A percentile compares a stretch with the other conserved stretches of the same genome.
phyloP scores from a whole-genome alignment of 2,797 vertebrate genomes.

The Lacerta bilineata region DNA sequence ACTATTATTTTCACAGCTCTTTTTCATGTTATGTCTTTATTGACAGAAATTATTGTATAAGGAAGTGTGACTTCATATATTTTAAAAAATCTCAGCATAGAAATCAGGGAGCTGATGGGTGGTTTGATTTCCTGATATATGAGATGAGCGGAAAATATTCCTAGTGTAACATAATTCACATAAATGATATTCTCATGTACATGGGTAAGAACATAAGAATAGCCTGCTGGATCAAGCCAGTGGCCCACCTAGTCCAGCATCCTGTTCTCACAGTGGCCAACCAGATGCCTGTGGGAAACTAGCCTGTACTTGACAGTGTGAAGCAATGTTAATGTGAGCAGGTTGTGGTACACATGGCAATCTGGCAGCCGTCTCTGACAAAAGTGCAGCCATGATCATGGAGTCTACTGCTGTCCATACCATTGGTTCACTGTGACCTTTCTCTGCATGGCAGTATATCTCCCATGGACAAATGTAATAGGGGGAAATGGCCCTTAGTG shows the following conservation, averaged over 20 bases:
- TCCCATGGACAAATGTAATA: not conserved
- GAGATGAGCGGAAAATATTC: not conserved
- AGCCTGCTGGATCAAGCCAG: not conserved
- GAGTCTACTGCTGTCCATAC: not conserved
- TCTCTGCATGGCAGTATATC: not conserved
- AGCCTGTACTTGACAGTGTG: not conserved
- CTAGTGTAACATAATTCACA: not conserved
- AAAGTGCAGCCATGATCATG: not conserved
- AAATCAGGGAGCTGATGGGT: too few species aligned
- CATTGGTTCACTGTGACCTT: not conserved
- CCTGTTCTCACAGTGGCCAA: too few species aligned
- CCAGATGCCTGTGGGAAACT: too few species aligned
- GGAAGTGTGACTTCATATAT: too few species aligned
- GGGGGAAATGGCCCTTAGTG: not conserved
- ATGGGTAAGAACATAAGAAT: not conserved
- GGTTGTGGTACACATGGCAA: too few species aligned
- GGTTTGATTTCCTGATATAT: not conserved
- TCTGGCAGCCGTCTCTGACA: not conserved
- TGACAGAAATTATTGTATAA: not conserved
- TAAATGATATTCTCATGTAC: not conserved
- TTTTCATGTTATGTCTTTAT: not conserved
- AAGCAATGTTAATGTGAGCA: not conserved
- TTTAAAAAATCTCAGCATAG: too few species aligned
- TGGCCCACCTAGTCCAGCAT: too few species aligned
- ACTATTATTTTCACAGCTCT: not conserved